These are phyloP conservation scores for Polymixis flavicincta DNA, from an alignment of 2,888 invertebrate genomes.

Conservation along the genomic window DNA sequence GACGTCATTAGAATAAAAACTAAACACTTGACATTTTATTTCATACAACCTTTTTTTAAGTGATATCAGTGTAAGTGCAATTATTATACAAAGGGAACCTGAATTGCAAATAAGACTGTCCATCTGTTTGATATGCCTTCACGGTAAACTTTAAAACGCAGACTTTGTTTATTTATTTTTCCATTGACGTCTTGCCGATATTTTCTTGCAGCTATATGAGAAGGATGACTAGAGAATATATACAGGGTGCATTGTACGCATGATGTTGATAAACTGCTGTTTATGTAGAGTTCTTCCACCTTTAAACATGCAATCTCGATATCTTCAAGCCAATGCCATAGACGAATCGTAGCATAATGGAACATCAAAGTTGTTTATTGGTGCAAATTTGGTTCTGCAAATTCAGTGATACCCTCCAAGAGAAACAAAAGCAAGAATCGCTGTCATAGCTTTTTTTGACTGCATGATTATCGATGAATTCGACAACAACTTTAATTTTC, in stretches of 20 bases:
- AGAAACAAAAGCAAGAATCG: background rate
- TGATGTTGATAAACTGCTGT: slow-evolving; percentile 8
- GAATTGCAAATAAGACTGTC: background rate
- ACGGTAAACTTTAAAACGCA: background rate
- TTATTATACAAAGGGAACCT: background rate
- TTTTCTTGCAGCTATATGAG: slow-evolving; percentile 9
- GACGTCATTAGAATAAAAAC: background rate
- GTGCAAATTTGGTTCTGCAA: background rate
- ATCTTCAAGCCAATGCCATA: slow-evolving; percentile 8
- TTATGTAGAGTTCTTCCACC: slow-evolving; percentile 5
- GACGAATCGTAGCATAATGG: background rate
- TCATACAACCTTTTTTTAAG: too few relatives aligned
- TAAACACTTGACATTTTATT: background rate
- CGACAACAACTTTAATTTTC: background rate
- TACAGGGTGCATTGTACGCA: background rate
- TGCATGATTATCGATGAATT: background rate
- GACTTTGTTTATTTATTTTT: slow-evolving; percentile 12
- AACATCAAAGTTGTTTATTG: background rate
- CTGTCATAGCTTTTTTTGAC: background rate
- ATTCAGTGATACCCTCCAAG: background rate
- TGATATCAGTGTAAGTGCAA: background rate
- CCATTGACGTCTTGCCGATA: background rate
- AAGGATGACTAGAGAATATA: slow-evolving; percentile 13
- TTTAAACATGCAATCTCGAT: background rate
- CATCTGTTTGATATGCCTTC: background rate